Evolutionary conservation across 2,888 invertebrate genomes (phyloP).

Genomic region (Xanthia icteritia): DNA sequence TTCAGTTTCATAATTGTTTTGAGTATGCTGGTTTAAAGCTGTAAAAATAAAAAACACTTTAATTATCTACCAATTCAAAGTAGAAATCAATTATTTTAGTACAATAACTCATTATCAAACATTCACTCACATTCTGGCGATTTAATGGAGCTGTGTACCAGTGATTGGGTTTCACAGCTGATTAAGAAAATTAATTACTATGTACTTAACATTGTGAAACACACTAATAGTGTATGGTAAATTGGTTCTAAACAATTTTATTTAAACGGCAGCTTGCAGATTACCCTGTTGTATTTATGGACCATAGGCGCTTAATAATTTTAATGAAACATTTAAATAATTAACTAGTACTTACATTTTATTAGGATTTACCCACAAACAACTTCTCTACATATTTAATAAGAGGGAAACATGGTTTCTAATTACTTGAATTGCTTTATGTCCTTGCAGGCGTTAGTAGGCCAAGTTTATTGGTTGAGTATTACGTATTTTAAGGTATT

Average conservation of each 20-base stretch:
- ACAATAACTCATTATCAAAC: not conserved
- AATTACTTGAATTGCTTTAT: not conserved
- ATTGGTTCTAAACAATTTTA: not conserved
- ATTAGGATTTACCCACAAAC: slow-evolving; percentile 4
- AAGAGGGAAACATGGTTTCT: slow-evolving; percentile 7
- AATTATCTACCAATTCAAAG: not conserved
- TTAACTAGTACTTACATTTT: not conserved
- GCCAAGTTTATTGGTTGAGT: slow-evolving; percentile 3
- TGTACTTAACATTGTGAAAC: slow-evolving; percentile 4
- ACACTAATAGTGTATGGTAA: not conserved
- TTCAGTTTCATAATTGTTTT: slow-evolving; percentile 23
- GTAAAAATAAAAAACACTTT: slow-evolving; percentile 10
- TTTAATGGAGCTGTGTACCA: not conserved
- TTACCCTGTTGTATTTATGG: not conserved
- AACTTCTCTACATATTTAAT: slow-evolving; percentile 23
- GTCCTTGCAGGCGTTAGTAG: not conserved
- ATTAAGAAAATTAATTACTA: not conserved
- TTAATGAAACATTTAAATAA: not conserved
- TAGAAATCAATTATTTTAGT: not conserved
- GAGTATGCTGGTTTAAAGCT: not conserved
- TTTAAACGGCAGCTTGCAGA: not conserved
- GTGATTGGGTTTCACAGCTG: slow-evolving; percentile 7
- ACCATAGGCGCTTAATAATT: not conserved
- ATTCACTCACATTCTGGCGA: not conserved
- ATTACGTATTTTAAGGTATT: not conserved